Conservation (phyloP, 1,140 invertebrate genomes). For the Sminthurinus signatus region DNA sequence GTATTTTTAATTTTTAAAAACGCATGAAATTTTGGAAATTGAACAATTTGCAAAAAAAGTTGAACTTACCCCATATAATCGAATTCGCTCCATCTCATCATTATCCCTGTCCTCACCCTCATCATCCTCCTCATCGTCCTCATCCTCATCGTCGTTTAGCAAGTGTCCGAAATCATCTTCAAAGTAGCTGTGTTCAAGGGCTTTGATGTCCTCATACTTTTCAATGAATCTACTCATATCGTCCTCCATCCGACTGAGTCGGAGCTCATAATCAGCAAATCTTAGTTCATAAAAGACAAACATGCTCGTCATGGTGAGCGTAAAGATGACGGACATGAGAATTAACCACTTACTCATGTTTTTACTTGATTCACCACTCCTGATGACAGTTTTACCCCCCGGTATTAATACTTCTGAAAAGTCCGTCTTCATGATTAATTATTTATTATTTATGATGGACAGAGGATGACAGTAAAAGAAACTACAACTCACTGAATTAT, state of each 20-base stretch:
- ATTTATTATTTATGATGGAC: slow-evolving; percentile 3
- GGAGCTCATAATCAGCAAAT: slow-evolving; percentile 18
- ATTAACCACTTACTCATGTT: slow-evolving; percentile 20
- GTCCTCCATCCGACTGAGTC: slow-evolving; percentile 19
- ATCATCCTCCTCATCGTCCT: slow-evolving; percentile 14
- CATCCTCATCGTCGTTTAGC: background rate
- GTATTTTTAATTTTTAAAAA: too few relatives aligned
- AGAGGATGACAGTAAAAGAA: background rate
- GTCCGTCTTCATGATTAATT: slow-evolving; percentile 27
- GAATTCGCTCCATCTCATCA: slow-evolving; percentile 16
- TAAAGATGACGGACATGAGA: slow-evolving; percentile 10
- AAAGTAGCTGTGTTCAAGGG: background rate
- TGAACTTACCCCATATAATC: background rate
- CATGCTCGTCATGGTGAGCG: slow-evolving; percentile 15
- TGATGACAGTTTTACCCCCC: background rate
- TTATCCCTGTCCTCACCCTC: background rate
- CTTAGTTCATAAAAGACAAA: slow-evolving; percentile 21
- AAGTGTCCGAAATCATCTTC: background rate
- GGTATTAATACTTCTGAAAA: slow-evolving; percentile 29
- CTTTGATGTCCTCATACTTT: too few relatives aligned
- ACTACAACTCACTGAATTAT: too few relatives aligned
- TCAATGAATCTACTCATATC: too few relatives aligned
- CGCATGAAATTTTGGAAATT: too few relatives aligned
- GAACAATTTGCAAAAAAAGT: background rate
- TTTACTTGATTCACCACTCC: background rate